Conservation (phyloP, 2,797 vertebrate species). For the Anomalospiza imberbis region DNA sequence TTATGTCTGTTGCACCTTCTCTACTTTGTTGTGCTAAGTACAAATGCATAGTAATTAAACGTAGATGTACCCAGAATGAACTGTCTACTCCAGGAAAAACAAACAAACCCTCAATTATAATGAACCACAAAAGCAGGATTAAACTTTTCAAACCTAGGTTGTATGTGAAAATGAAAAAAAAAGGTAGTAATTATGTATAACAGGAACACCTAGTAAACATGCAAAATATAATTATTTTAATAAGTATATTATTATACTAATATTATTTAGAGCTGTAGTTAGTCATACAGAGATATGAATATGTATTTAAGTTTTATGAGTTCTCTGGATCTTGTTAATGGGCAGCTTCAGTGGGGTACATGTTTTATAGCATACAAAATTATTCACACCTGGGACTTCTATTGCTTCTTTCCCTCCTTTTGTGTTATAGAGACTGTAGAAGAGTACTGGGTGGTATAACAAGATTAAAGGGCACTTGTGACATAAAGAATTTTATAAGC, state of each 20-base stretch:
- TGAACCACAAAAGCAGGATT: background rate
- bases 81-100: background rate
- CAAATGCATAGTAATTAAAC: background rate
- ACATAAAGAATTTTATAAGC: background rate
- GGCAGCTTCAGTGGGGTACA: background rate
- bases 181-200: background rate
- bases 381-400: background rate
- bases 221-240: too few species aligned
- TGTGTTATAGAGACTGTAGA: background rate
- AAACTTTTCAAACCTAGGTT: background rate
- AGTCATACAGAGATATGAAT: background rate
- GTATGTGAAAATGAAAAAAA: background rate
- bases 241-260: too few species aligned
- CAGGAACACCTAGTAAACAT: background rate
- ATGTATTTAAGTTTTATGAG: background rate
- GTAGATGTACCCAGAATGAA: background rate
- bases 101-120: background rate
- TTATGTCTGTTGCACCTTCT: background rate
- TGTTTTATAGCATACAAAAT: background rate
- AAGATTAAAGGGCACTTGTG: background rate
- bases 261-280: background rate
- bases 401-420: background rate
- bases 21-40: constrained; percentile 35
- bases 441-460: background rate
- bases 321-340: background rate